Base-by-base conservation (phyloP, 2,888 invertebrate species). In the Amphipoea oculea region DNA sequence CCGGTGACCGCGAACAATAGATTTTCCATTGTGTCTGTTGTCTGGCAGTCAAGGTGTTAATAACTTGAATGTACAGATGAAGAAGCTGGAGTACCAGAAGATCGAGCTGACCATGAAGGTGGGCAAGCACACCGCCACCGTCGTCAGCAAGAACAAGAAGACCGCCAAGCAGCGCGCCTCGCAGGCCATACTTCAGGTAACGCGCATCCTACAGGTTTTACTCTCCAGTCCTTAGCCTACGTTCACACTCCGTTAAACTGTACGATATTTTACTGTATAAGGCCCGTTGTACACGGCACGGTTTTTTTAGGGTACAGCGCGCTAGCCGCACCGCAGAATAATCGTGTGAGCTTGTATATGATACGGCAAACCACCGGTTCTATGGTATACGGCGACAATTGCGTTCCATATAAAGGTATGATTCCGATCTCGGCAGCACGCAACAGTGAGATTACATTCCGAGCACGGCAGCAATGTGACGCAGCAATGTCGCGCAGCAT, bases 161-260 rank as follows among this genome's bases (percentile, higher is more conserved):
- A 99, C 99, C 86, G 99, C 99, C 11, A 99, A 99, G 94, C 99
- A 99, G 93, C 97, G 98, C 88, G 99, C 99, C 36, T 99, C 99
- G 7, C 99, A 99, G 95, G 98, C 98, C 14, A 99, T 99, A 89
- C 96, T 99, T 69, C 98, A 99, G 97, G 98, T 98, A 90, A 12
- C 17, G 1, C 0, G 1, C 63, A 9, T 9, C 9, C 36, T 17
- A 17, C 9, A 36, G 20, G 9, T 17, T 36, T 36, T 36, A 14
- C 48, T 48, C 14, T 48, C 4, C 4, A 48, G 14, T 48, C 48
- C 48, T 48, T 54, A 7, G 62, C 5, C 2, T 29, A 29, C 29
- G 5, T 62, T 14, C 29, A 14, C 62, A 62, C 14, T 62, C 12
- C 12, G 14, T 62, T 62, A 29, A 62, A 62, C 23, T 14, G 29